Evolutionary conservation across 2,113 vertebrate genomes (phyloP).

Genomic region (Campylorhamphus procurvoides): DNA sequence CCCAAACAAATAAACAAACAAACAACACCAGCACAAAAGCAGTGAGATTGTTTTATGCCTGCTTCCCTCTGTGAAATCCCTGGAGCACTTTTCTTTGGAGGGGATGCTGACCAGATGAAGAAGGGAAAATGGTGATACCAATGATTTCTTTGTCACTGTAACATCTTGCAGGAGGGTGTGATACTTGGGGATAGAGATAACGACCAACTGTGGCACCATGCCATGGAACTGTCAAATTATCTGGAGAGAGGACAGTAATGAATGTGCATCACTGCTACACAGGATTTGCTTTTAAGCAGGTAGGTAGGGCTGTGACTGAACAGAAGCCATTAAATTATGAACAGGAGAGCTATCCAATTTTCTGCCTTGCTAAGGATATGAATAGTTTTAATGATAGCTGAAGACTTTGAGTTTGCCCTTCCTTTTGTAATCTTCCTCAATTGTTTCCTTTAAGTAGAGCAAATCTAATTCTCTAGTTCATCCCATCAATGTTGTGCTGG

Average conservation of each 20-base stretch:
- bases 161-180: neutral
- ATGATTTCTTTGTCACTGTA: neutral
- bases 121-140: neutral
- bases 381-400: constrained; percentile 40
- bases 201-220: constrained; percentile 23
- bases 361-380: constrained; percentile 43
- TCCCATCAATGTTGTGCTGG: neutral
- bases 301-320: constrained; percentile 51
- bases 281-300: constrained; percentile 39
- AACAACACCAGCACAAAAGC: neutral
- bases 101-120: neutral
- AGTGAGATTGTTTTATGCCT: neutral
- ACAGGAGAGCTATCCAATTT: constrained; percentile 47
- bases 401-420: constrained; percentile 41
- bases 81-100: neutral
- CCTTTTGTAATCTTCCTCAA: constrained; percentile 30
- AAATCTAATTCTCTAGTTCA: constrained; percentile 23
- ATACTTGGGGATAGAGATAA: neutral
- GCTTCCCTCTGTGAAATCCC: neutral
- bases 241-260: constrained; percentile 9
- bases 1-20: neutral
- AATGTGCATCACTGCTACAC: constrained; percentile 36
- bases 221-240: constrained; percentile 40
- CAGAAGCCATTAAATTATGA: constrained; percentile 38
- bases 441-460: constrained; percentile 14